These are phyloP conservation scores for Vireo altiloquus DNA, from an alignment of 2,113 vertebrate species.

Conservation along the genomic window DNA sequence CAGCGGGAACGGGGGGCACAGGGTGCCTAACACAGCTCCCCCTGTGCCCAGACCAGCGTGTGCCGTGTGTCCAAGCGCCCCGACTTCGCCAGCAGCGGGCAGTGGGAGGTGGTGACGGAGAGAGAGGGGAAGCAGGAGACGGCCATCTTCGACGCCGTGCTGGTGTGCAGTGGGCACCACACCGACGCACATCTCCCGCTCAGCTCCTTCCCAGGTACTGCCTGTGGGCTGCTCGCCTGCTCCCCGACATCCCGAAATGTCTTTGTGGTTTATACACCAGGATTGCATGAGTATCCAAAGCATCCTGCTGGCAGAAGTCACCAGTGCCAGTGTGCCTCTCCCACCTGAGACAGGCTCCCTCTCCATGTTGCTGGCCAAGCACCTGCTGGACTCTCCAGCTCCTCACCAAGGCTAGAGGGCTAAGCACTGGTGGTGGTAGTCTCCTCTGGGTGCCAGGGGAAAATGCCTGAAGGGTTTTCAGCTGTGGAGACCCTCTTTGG, in stretches of 20 bases:
- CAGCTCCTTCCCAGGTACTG: constrained; percentile 79
- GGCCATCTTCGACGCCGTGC: constrained; percentile 79
- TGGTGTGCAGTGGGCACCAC: constrained; percentile 88
- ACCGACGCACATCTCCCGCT: constrained; percentile 74
- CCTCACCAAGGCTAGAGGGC: neutral
- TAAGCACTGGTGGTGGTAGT: neutral
- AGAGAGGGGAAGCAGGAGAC: constrained; percentile 70
- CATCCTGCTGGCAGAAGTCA: neutral
- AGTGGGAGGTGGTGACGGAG: constrained; percentile 83
- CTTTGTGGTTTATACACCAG: neutral
- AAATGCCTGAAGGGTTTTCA: neutral
- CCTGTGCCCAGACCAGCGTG: constrained; percentile 77
- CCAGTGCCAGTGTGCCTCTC: rapidly evolving
- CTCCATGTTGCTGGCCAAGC: neutral
- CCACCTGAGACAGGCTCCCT: neutral
- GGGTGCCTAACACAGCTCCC: neutral
- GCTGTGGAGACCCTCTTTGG: neutral
- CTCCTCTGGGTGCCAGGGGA: neutral
- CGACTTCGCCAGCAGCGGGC: constrained; percentile 80
- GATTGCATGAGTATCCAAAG: neutral
- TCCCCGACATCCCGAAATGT: neutral
- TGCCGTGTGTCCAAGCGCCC: constrained; percentile 71
- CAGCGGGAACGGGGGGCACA: rapidly evolving
- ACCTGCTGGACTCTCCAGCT: neutral
- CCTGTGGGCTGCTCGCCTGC: rapidly evolving